Evolutionary conservation across 2,113 vertebrate species (phyloP).

Genomic region (Atlantisia rogersi): DNA sequence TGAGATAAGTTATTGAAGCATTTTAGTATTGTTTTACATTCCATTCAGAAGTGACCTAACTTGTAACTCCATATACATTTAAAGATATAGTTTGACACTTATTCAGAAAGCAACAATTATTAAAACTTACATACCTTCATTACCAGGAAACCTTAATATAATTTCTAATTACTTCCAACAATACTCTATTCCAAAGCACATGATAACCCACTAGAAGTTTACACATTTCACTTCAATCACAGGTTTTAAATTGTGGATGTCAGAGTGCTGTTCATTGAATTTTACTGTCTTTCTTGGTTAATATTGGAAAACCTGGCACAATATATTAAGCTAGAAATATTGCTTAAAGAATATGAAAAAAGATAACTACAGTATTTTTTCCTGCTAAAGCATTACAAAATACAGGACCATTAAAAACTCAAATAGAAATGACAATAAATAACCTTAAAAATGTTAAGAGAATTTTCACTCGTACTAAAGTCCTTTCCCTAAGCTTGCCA

Average conservation of each 20-base stretch:
- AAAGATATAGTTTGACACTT: slow-evolving; percentile 82
- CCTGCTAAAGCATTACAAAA: slow-evolving; percentile 81
- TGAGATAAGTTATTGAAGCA: slow-evolving; percentile 84
- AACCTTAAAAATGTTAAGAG: slow-evolving; percentile 74
- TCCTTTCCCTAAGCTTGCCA: slow-evolving; percentile 69
- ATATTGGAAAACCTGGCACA: slow-evolving; percentile 74
- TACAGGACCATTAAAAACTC: slow-evolving; percentile 79
- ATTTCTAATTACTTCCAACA: slow-evolving; percentile 80
- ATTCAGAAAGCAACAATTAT: slow-evolving; percentile 83
- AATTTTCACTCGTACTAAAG: slow-evolving; percentile 65
- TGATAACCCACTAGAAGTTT: slow-evolving; percentile 79
- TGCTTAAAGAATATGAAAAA: slow-evolving; percentile 80
- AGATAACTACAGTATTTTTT: slow-evolving; percentile 74
- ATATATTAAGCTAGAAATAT: slow-evolving; percentile 78
- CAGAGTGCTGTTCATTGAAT: slow-evolving; percentile 72
- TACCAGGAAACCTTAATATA: slow-evolving; percentile 81
- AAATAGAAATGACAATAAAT: slow-evolving; percentile 73
- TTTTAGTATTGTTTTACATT: slow-evolving; percentile 85
- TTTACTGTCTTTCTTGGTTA: slow-evolving; percentile 75
- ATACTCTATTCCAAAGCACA: slow-evolving; percentile 80
- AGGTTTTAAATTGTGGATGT: slow-evolving; percentile 69
- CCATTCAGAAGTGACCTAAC: slow-evolving; percentile 84
- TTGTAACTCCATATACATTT: slow-evolving; percentile 82
- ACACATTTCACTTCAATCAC: slow-evolving; percentile 79
- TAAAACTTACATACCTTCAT: slow-evolving; percentile 82